Evolutionary conservation across 2,113 vertebrate species (phyloP).

Genomic region (Hippopotamus amphibius): DNA sequence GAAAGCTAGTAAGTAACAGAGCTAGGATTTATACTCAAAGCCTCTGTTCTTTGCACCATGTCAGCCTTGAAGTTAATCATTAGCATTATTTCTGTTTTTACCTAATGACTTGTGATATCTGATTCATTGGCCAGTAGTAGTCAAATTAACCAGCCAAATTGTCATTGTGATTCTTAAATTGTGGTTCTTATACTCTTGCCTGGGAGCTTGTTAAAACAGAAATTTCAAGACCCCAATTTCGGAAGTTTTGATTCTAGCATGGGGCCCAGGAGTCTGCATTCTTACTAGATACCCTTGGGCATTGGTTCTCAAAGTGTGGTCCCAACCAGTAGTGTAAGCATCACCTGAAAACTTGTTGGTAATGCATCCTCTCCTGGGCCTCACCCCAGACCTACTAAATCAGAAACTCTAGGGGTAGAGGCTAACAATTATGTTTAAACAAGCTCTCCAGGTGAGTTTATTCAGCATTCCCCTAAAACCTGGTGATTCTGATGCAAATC

Average conservation of each 20-base stretch:
- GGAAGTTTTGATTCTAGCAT: conserved; percentile 9
- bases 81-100: conserved; percentile 38
- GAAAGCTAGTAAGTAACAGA: conserved; percentile 46
- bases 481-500: conserved; percentile 49
- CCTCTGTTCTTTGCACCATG: not conserved
- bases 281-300: not conserved
- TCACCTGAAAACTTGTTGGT: not conserved
- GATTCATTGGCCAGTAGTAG: conserved; percentile 39
- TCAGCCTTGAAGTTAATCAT: conserved; percentile 37
- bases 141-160: conserved; percentile 36
- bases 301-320: not conserved
- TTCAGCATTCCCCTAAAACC: not conserved
- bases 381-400: not conserved
- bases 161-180: conserved; percentile 35
- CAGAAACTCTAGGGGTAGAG: not conserved
- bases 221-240: not conserved
- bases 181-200: conserved; percentile 21
- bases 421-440: not conserved
- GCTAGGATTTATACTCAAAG: not conserved
- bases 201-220: not conserved
- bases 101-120: not conserved
- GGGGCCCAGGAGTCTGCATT: not conserved
- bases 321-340: not conserved
- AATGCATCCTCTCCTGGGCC: not conserved
- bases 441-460: not conserved